A percentile compares a stretch with the other conserved stretches of the same genome.
Conservation (phyloP, 1,140 invertebrate species). For the Doryteuthis pealeii region DNA sequence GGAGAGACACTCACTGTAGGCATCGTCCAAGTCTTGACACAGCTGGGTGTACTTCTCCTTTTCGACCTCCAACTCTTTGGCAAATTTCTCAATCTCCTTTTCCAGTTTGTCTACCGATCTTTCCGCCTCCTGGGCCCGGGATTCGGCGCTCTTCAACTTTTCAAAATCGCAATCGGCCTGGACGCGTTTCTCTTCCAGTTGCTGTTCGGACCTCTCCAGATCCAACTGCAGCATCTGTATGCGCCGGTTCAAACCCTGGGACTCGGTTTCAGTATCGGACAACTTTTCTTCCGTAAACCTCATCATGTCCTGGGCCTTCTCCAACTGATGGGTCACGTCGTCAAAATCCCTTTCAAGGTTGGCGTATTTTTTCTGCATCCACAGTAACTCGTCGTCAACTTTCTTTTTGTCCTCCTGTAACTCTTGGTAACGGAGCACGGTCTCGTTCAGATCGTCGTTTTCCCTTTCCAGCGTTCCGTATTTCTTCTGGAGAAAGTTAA, state of each 20-base stretch:
- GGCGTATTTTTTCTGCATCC: slow-evolving; percentile 4
- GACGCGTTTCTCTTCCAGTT: slow-evolving; percentile 17
- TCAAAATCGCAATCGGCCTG: slow-evolving; percentile 19
- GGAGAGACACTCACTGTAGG: background rate
- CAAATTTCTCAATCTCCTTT: slow-evolving; percentile 14
- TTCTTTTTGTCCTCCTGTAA: background rate
- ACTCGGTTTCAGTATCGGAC: slow-evolving; percentile 18
- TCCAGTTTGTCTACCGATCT: slow-evolving; percentile 14
- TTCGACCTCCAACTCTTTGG: slow-evolving; percentile 12
- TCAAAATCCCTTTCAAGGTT: slow-evolving; percentile 2
- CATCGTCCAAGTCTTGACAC: background rate
- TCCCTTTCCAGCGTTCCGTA: background rate
- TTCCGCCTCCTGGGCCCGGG: slow-evolving; percentile 21
- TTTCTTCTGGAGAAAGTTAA: background rate
- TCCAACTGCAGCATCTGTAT: slow-evolving; percentile 16
- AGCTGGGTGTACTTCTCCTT: slow-evolving; percentile 15
- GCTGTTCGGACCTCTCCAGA: slow-evolving; percentile 17
- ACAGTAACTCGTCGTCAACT: background rate
- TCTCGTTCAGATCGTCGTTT: background rate
- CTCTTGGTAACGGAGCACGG: background rate
- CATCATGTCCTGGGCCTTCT: slow-evolving; percentile 9
- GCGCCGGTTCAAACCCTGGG: slow-evolving; percentile 14
- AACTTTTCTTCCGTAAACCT: slow-evolving; percentile 13
- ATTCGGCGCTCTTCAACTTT: slow-evolving; percentile 19
- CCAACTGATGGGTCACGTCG: background rate